Evolutionary conservation across 1,140 invertebrate genomes (phyloP).

Genomic region (Telenomus remus): DNA sequence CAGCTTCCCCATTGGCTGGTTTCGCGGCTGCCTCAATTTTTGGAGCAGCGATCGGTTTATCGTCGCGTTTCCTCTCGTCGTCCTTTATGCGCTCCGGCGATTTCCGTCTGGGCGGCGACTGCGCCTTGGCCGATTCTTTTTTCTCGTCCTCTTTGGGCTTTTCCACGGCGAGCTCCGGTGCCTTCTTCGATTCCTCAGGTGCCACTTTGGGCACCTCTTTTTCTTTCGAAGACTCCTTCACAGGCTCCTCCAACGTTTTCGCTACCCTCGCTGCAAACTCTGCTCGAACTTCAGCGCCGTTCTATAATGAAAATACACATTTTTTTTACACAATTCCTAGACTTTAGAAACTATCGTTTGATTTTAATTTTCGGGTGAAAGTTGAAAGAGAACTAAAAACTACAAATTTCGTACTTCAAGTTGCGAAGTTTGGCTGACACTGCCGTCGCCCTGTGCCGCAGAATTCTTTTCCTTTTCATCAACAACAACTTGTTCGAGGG

Average conservation of each 20-base stretch:
- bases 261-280: constrained; percentile 69
- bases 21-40: constrained; percentile 36
- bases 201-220: constrained; percentile 6
- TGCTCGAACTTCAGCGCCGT: constrained; percentile 63
- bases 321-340: constrained; percentile 66
- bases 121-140: constrained; percentile 43
- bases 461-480: constrained; percentile 1
- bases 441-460: background rate
- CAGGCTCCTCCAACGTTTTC: constrained; percentile 63
- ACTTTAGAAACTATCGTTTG: constrained; percentile 64
- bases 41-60: constrained; percentile 48
- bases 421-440: background rate
- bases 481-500: constrained; percentile 58
- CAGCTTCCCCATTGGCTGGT: constrained; percentile 63
- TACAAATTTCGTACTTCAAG: constrained; percentile 41
- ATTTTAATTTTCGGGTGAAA: constrained; percentile 20
- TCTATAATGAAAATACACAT: constrained; percentile 71
- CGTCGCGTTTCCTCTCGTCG: constrained; percentile 63
- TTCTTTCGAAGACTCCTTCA: constrained; percentile 3
- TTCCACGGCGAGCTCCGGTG: background rate
- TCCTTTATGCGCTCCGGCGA: constrained; percentile 54
- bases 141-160: constrained; percentile 42
- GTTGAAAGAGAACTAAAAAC: constrained; percentile 9
- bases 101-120: constrained; percentile 68
- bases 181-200: background rate